phyloP scores from a whole-genome alignment of 1,140 invertebrate species.

The Drosophila serrata region DNA sequence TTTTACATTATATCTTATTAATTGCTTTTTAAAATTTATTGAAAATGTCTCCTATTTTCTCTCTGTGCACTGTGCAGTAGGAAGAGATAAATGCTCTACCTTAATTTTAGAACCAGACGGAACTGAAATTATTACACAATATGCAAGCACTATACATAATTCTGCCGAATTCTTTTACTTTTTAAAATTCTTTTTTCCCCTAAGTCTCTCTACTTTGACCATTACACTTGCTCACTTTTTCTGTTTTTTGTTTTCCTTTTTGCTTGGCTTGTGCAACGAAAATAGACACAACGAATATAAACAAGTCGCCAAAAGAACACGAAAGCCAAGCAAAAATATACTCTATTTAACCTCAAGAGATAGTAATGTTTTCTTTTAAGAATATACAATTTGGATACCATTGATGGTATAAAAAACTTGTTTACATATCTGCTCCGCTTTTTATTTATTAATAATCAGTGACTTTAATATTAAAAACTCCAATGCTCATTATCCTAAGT shows the following conservation, averaged over 20 bases:
- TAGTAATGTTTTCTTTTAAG: not conserved
- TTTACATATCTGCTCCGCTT: no score
- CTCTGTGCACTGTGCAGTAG: slow-evolving; percentile 17
- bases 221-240: slow-evolving; percentile 20
- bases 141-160: slow-evolving; percentile 54
- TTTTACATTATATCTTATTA: not conserved
- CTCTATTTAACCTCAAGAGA: not conserved
- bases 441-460: no score
- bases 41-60: not conserved
- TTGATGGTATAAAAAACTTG: no score
- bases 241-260: slow-evolving; percentile 21
- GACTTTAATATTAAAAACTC: no score
- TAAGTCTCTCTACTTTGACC: slow-evolving; percentile 16
- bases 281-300: slow-evolving; percentile 39
- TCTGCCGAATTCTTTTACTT: slow-evolving; percentile 10
- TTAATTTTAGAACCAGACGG: slow-evolving; percentile 72
- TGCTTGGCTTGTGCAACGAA: slow-evolving; percentile 26
- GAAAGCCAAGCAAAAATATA: slow-evolving; percentile 1
- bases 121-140: slow-evolving; percentile 68
- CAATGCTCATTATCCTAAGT: no score
- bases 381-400: no score
- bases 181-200: slow-evolving; percentile 12
- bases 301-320: slow-evolving; percentile 21
- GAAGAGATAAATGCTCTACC: slow-evolving; percentile 13
- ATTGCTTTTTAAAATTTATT: not conserved